Base-by-base conservation (phyloP, 2,888 invertebrate genomes). In the Andrena trimmerana region DNA sequence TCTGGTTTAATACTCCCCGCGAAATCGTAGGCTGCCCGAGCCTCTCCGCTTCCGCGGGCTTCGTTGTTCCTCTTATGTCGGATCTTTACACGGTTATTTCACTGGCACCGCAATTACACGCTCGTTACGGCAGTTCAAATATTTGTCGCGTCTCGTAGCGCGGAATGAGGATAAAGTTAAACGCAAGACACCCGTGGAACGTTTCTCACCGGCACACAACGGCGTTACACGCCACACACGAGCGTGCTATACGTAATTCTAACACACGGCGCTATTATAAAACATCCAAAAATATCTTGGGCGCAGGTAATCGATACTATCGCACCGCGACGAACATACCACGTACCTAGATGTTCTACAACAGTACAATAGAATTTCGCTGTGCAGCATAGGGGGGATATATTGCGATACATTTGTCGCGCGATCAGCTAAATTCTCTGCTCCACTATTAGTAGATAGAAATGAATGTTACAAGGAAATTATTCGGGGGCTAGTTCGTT, bases 301-400 rank as follows among this genome's bases (percentile, higher is more conserved):
- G 50, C 62, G 54, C 54, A 62, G 48, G 80, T 71, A 71, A 80
- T 80, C 80, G 77, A 80, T 80, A 80, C 60, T 67, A 71, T 77
- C 60, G 70, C 16, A 24, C 66, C 54, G 31, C 77, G 50, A 80
- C 52, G 31, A 16, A 13, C 33, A 36, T 33, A 13, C 36, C 13
- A 29, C 31, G 24, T 27, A 27, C 27, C 2, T 27, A 36, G 16
- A 24, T 36, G 31, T 62, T 54, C 20, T 27, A 50, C 65, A 29
- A 36, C 59, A 10, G 42, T 36, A 78, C 24, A 33, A 33, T 33
- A 57, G 20, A 20, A 75, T 69, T 69, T 36, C 36, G 50, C 48
- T 31, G n/a, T 10, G 16, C 24, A 16, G 10, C 54, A 48, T 4
- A 4, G 10, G 57, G 3, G 33, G 54, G 31, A 42, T 4, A 33